Conservation (phyloP, 2,888 invertebrate species). For the Catonia carolina region DNA sequence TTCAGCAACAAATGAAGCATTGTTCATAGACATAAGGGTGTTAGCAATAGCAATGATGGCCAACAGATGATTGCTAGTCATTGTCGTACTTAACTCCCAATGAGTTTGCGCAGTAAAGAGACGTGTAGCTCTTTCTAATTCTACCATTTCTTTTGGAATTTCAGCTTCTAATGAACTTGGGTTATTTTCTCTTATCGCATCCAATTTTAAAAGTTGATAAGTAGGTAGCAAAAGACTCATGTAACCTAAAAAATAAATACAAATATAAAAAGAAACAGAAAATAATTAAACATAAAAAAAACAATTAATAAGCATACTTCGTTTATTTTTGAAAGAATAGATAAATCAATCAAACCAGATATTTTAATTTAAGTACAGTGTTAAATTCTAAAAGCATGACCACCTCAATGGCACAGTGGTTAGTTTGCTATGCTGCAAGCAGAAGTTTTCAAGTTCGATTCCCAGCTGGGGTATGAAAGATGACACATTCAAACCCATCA, state of each 20-base stretch:
- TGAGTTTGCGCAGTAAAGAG: conserved; percentile 81
- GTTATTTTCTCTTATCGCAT: conserved; percentile 14
- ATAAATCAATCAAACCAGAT: too few relatives aligned
- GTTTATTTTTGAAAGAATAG: background rate
- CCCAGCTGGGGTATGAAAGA: too few relatives aligned
- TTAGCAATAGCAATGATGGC: conserved; percentile 92
- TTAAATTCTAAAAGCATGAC: too few relatives aligned
- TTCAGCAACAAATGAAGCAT: conserved; percentile 86
- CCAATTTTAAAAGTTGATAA: conserved; percentile 46
- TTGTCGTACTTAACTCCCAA: conserved; percentile 92
- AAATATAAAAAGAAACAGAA: background rate
- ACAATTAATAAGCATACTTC: conserved; percentile 1
- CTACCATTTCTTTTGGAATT: conserved; percentile 63
- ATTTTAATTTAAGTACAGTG: too few relatives aligned
- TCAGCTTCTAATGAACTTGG: conserved; percentile 43
- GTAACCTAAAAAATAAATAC: conserved; percentile 59
- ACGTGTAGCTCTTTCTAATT: conserved; percentile 69
- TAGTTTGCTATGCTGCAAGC: too few relatives aligned
- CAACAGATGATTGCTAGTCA: conserved; percentile 93
- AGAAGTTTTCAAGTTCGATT: too few relatives aligned
- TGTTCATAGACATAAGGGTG: conserved; percentile 96
- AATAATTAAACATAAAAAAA: too few relatives aligned
- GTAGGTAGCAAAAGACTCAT: conserved; percentile 92
- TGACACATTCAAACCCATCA: too few relatives aligned
- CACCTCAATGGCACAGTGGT: too few relatives aligned